Percentiles rank a stretch among this genome's conserved stretches.
phyloP scores from a whole-genome alignment of 1,140 invertebrate genomes.

The Habropoda laboriosa region DNA sequence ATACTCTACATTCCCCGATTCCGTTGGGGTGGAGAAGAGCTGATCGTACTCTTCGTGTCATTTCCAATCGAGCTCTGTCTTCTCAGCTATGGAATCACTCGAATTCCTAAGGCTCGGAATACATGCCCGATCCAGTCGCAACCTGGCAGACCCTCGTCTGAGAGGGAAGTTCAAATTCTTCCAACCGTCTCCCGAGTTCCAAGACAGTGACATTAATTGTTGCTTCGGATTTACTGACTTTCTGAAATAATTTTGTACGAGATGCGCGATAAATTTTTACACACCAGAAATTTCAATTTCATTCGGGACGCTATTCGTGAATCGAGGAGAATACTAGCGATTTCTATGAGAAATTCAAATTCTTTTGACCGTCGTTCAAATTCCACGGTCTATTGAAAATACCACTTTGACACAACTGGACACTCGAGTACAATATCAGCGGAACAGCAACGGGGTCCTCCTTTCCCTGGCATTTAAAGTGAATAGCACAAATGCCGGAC shows the following conservation, averaged over 20 bases:
- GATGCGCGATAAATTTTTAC: too few species aligned
- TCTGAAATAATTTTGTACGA: too few species aligned
- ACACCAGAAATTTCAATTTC: neutral
- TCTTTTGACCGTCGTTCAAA: conserved; percentile 73
- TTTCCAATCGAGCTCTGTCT: conserved; percentile 80
- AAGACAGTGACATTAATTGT: neutral
- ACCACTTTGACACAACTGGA: conserved; percentile 76
- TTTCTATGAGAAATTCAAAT: conserved; percentile 74
- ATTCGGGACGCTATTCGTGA: neutral
- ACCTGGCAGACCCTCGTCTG: conserved; percentile 50
- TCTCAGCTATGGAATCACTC: conserved; percentile 71
- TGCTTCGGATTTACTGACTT: too few species aligned
- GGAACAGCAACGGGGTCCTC: conserved; percentile 2
- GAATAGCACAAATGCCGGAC: conserved; percentile 53
- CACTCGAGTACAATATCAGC: conserved; percentile 41
- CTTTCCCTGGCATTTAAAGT: conserved; percentile 49
- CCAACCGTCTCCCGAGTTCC: conserved; percentile 34
- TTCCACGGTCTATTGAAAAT: conserved; percentile 78
- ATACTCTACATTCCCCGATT: conserved; percentile 76
- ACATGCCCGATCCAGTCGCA: conserved; percentile 21
- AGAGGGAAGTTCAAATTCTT: conserved; percentile 55
- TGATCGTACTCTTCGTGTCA: conserved; percentile 70
- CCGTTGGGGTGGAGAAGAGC: conserved; percentile 54
- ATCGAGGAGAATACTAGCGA: conserved; percentile 29
- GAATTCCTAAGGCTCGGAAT: conserved; percentile 77